Conservation (phyloP, 2,888 invertebrate genomes). For the Noctuana brunneofusca region DNA sequence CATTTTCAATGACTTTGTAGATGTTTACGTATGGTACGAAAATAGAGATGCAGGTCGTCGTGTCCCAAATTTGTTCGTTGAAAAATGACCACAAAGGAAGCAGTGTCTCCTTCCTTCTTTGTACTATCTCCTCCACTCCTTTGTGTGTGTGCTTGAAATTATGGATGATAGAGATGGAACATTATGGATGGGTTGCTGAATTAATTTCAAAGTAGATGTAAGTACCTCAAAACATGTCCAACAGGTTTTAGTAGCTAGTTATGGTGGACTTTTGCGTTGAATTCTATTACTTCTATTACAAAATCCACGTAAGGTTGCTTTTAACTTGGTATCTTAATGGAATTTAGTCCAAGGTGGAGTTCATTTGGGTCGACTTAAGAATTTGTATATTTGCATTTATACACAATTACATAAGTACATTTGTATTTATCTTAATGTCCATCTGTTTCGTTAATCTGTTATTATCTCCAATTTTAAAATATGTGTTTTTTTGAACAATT, state of each 20-base stretch:
- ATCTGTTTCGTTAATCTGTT: not conserved
- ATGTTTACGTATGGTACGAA: conserved; percentile 21
- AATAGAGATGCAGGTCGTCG: conserved; percentile 30
- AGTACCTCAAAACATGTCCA: not conserved
- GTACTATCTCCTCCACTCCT: no score
- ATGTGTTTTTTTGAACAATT: no score
- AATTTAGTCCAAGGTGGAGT: conserved; percentile 17
- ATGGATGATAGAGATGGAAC: not conserved
- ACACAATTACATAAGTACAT: no score
- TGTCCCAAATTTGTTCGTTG: conserved; percentile 7
- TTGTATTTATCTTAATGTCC: not conserved
- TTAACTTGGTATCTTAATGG: conserved; percentile 7
- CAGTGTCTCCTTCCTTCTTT: conserved; percentile 8
- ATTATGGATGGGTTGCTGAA: not conserved
- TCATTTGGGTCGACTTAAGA: conserved; percentile 4
- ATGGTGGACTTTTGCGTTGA: not conserved
- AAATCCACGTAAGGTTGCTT: conserved; percentile 7
- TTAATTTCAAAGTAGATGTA: not conserved
- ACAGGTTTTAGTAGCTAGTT: not conserved
- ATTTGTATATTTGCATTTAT: conserved; percentile 19
- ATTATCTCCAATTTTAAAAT: no score
- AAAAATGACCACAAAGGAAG: conserved; percentile 16
- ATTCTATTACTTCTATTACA: not conserved
- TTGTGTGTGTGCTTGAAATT: not conserved
- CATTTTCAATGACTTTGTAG: conserved; percentile 38